These are phyloP conservation scores for Xanthia icteritia DNA, from an alignment of 2,888 invertebrate species.

Conservation along the genomic window DNA sequence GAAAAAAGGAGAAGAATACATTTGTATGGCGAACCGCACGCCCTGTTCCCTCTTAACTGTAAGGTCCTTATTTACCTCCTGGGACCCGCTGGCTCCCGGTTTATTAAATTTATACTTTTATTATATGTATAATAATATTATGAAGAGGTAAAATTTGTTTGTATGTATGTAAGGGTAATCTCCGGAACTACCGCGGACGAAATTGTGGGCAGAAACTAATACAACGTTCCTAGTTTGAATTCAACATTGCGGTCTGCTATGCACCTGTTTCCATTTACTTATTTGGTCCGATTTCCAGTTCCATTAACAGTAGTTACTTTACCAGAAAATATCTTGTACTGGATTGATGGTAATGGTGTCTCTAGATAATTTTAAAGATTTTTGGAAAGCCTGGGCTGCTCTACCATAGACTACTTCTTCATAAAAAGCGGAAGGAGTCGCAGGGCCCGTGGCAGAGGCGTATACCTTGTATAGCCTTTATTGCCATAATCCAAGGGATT, in stretches of 20 bases:
- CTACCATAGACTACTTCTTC: not conserved
- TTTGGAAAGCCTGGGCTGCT: not conserved
- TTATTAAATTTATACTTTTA: not conserved
- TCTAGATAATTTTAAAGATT: not conserved
- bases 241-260: not conserved
- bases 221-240: too few species aligned
- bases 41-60: too few species aligned
- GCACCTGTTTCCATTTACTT: slow-evolving; percentile 4
- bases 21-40: too few species aligned
- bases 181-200: too few species aligned
- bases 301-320: not conserved
- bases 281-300: not conserved
- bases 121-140: too few species aligned
- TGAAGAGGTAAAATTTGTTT: too few species aligned
- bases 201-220: too few species aligned
- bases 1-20: too few species aligned
- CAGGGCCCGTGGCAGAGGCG: not conserved
- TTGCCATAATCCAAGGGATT: not conserved
- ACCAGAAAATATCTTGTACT: not conserved
- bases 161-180: too few species aligned
- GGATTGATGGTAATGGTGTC: not conserved
- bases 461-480: not conserved
- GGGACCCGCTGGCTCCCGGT: too few species aligned
- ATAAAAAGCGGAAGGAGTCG: not conserved
- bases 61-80: not conserved